Evolutionary conservation across 2,888 invertebrate genomes (phyloP), one percentile per base, ranked within the genome.

Genomic region (Rhopalosiphum nymphaeae): DNA sequence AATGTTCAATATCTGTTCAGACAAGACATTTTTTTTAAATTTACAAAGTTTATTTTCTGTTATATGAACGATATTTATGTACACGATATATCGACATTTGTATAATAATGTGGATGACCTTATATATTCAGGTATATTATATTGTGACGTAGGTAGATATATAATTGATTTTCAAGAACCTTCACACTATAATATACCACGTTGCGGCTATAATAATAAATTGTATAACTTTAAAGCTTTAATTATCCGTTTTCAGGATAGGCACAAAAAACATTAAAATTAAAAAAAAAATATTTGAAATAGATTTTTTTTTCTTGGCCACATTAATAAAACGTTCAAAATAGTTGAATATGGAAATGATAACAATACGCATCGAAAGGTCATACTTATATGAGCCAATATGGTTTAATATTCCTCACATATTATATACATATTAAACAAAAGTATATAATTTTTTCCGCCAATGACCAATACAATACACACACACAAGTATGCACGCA

Each of bases 121-220:
- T 92, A 78, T 56, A 44, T 56, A 89, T 44, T 44, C 89, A 78
- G 89, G 78, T 93, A 67, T 89, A 89, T 93, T 84, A 56, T 89
- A 91, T 89, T 78, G 36, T 89, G 93, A 89, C 56, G 93, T 89
- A 89, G 93, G 93, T 56, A 84, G 89, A 93, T 93, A 29, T 93
- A 9, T 89, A 93, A 93, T 93, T 44, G 67, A 89, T 93, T 93
- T 93, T 93, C 93, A 93, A 93, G 89, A 93, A 93, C 93, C 89
- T 93, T 93, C 93, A 56, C 25, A 9, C 44, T 67, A 57, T 53
- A 53, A 53, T n/a, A 61, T 36, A 85, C 85, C 21, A 78, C 21
- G 21, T 21, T 61, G 56, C 26, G 29, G 13, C 57, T 49, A 61
- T 56, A 91, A 85, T 1, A 53, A 78, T 84, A 91, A 46, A 91